Evolutionary conservation across 37 sponge, comb jelly and placozoan genomes (phyloP).

Genomic region (Aphrocallistes beatrix): DNA sequence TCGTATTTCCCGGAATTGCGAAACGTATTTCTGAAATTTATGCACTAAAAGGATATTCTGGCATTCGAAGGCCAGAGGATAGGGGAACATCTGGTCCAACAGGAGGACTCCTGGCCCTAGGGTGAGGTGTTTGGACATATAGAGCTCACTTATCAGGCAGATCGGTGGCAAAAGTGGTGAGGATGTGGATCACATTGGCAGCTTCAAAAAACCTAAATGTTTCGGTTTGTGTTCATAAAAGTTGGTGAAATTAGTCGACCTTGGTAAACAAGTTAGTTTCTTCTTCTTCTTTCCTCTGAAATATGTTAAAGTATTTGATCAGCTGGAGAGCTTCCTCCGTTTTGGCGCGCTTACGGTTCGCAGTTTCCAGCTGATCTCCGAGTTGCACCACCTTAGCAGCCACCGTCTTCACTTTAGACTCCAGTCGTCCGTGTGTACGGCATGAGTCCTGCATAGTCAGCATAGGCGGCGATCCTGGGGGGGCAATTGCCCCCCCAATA

Average conservation of each 20-base stretch:
- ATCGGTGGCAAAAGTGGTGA: constrained; percentile 46
- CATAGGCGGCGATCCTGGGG: too few species aligned
- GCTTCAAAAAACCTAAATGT: constrained; percentile 64
- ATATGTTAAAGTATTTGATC: constrained; percentile 37
- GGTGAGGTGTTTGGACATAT: too few species aligned
- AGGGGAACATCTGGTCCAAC: too few species aligned
- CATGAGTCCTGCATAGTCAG: not conserved
- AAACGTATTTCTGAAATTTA: too few species aligned
- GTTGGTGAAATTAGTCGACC: too few species aligned
- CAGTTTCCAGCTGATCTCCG: constrained; percentile 86
- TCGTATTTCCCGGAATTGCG: too few species aligned
- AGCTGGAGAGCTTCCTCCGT: constrained; percentile 54
- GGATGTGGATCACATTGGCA: constrained; percentile 50
- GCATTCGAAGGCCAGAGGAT: too few species aligned
- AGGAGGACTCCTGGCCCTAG: too few species aligned
- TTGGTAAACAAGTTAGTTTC: not conserved
- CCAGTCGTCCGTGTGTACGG: constrained; percentile 29
- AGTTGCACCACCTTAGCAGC: constrained; percentile 90
- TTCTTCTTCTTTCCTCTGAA: not conserved
- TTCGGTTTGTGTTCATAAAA: too few species aligned
- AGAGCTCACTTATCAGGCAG: constrained; percentile 6
- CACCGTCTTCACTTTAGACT: constrained; percentile 58
- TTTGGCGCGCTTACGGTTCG: constrained; percentile 39
- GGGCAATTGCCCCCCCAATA: too few species aligned
- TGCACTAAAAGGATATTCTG: too few species aligned